Evolutionary conservation across 2,113 vertebrate genomes (phyloP), one percentile per base, ranked within the genome.

Genomic region (Recurvirostra avosetta): DNA sequence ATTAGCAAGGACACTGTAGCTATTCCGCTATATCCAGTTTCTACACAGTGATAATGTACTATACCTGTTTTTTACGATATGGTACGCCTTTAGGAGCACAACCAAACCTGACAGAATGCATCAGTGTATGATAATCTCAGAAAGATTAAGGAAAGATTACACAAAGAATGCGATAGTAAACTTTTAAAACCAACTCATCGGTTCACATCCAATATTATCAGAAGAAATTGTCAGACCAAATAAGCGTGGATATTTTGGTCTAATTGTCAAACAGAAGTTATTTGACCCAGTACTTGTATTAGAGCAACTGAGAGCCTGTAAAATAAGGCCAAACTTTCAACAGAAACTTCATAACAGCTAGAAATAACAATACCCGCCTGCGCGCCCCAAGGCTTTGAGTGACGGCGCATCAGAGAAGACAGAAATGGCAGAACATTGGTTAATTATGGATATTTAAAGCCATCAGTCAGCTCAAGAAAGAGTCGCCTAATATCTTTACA

Each of bases 21-120:
- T 77, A 10, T 27, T 58, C 59, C 34, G 29, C 32, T 34, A 8
- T 6, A 55, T 23, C 23, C 19, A 7, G 16, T 32, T 68, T 72
- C 36, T 67, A 26, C 63, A 19, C 38, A n/a, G 34, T 29, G 53
- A 56, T 41, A 26, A 34, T 9, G 49, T 70, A 5, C 27, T 5
- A 0, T 22, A 29, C 1, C 1, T 25, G 18, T 0, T 0, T 12
- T 67, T 81, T n/a, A 29, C 30, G 34, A 25, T 0, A 11, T 0
- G 0, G 4, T 25, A 11, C 19, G 19, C 21, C 40, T 68, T 70
- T 10, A 70, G 52, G 17, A 53, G 25, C 18, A 30, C 41, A 49
- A 70, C 9, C 27, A 62, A 40, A 49, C 40, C 63, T 58, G 50
- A 72, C 59, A 70, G 29, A 38, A 40, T 4, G 25, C 49, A 41